A percentile compares a stretch with the other conserved stretches of the same genome.
Evolutionary conservation across 2,797 vertebrate genomes (phyloP).

Genomic region (Chromis chromis): DNA sequence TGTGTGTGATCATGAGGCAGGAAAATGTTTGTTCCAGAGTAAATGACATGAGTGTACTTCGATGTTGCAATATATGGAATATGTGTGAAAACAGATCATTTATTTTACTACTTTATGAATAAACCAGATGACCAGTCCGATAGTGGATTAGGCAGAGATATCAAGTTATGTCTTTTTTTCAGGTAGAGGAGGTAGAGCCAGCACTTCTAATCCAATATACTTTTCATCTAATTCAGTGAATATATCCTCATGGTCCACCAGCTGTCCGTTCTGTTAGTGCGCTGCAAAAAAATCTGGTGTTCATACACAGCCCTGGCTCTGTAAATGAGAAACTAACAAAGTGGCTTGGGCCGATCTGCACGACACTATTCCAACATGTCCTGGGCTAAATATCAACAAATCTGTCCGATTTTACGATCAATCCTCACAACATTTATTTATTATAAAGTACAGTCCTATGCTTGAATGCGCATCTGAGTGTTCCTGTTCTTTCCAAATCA

Average conservation of each 20-base stretch:
- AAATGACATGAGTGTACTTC: neutral
- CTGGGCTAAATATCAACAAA: too few relatives aligned
- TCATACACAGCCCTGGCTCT: too few relatives aligned
- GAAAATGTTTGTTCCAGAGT: conserved; percentile 5
- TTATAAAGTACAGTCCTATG: neutral
- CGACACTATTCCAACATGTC: too few relatives aligned
- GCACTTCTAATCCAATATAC: too few relatives aligned
- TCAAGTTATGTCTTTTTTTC: neutral
- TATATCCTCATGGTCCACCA: too few relatives aligned
- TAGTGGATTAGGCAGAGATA: neutral
- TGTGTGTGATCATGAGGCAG: conserved; percentile 12
- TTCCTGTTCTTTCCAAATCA: neutral
- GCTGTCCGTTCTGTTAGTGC: too few relatives aligned
- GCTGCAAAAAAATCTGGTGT: too few relatives aligned
- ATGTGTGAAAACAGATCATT: conserved; percentile 11
- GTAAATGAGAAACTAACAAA: too few relatives aligned
- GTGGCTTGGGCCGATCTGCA: too few relatives aligned
- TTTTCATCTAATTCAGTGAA: too few relatives aligned
- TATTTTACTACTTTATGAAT: conserved; percentile 29
- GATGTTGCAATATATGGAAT: neutral
- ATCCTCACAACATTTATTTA: neutral
- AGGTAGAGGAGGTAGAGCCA: neutral
- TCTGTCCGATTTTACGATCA: too few relatives aligned
- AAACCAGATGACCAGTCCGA: conserved; percentile 26
- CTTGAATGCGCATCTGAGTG: neutral